These are phyloP conservation scores for Intellagama lesueurii DNA, from an alignment of 2,797 vertebrate genomes.

Conservation along the genomic window DNA sequence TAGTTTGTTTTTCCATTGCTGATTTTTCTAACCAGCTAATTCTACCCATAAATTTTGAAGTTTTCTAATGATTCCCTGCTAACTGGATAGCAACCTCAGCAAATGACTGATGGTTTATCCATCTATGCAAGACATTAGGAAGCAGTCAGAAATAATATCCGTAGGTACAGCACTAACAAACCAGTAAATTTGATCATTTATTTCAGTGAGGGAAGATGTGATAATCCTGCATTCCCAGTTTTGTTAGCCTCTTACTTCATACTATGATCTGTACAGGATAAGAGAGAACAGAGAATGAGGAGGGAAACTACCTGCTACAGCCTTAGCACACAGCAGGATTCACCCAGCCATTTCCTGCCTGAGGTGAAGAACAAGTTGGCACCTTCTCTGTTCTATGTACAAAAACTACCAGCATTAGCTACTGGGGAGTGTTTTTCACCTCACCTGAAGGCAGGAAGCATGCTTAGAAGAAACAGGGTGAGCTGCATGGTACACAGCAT, in stretches of 20 bases:
- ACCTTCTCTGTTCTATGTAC: neutral
- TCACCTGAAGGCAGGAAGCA: neutral
- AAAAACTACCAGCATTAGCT: neutral
- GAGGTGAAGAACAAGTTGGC: neutral
- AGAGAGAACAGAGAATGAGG: neutral
- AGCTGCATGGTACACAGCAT: neutral
- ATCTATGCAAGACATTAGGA: neutral
- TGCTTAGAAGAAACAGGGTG: neutral
- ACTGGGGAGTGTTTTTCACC: neutral
- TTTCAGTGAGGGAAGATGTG: neutral
- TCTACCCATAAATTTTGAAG: conserved; percentile 3
- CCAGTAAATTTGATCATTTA: neutral
- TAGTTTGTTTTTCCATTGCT: neutral
- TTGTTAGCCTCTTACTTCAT: neutral
- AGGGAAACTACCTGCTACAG: neutral
- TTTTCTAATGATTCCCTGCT: conserved; percentile 12
- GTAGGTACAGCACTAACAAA: neutral
- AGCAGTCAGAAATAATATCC: neutral
- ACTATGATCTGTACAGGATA: neutral
- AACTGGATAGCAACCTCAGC: neutral
- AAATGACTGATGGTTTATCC: neutral
- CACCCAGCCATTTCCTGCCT: neutral
- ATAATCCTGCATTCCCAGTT: neutral
- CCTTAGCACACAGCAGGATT: neutral
- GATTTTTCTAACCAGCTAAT: neutral